phyloP scores from a whole-genome alignment of 53 echinoderm and acorn worm species.

The Holothuria scabra region DNA sequence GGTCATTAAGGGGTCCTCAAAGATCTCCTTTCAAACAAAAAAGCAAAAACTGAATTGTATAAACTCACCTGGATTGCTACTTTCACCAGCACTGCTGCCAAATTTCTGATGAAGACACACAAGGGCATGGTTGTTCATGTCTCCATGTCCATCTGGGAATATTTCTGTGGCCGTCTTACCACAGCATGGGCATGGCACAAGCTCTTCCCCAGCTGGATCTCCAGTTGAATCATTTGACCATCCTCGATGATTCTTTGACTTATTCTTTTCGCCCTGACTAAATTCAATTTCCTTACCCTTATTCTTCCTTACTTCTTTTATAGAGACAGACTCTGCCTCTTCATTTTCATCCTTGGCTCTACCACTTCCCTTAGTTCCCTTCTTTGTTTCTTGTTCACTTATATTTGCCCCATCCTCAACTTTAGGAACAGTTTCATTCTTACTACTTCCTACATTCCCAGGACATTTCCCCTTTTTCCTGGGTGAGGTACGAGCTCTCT shows the following conservation, averaged over 20 bases:
- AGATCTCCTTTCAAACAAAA: too few relatives aligned
- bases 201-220: background rate
- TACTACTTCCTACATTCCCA: background rate
- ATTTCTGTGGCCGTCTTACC: background rate
- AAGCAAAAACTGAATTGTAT: too few relatives aligned
- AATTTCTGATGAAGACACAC: conserved; percentile 31
- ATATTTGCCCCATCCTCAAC: background rate
- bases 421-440: too few relatives aligned
- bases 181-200: conserved; percentile 21
- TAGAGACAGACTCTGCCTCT: background rate
- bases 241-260: too few relatives aligned
- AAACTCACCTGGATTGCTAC: background rate
- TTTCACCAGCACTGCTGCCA: background rate
- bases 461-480: background rate
- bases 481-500: too few relatives aligned
- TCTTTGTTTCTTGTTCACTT: background rate
- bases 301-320: background rate
- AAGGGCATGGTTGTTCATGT: conserved; percentile 37
- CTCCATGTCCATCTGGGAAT: conserved; percentile 14
- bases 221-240: background rate
- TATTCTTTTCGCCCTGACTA: background rate
- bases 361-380: too few relatives aligned
- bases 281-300: background rate
- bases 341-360: background rate
- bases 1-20: too few relatives aligned